Evolutionary conservation across 1,140 invertebrate species (phyloP).

Genomic region (Eciton burchellii): DNA sequence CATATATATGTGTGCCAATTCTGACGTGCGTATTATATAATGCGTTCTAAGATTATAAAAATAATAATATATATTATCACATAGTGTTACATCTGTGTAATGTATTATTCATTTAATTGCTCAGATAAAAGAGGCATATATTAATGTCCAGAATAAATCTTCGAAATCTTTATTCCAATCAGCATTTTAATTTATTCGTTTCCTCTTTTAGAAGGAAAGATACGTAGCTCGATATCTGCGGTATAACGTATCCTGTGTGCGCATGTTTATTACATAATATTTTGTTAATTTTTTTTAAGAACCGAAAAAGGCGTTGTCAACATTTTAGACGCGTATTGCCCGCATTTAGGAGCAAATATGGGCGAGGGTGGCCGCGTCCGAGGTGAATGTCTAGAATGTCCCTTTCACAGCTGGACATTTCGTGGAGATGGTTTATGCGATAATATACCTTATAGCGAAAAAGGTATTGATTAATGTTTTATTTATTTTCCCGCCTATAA

Average conservation of each 20-base stretch:
- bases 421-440: constrained; percentile 90
- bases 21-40: too few relatives aligned
- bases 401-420: constrained; percentile 95
- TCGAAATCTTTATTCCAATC: not conserved
- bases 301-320: constrained; percentile 87
- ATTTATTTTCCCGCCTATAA: not conserved
- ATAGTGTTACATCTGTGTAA: too few relatives aligned
- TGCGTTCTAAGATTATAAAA: too few relatives aligned
- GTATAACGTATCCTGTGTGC: not conserved
- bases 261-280: constrained; percentile 11
- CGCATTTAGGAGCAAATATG: constrained; percentile 95
- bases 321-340: constrained; percentile 94
- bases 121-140: too few relatives aligned
- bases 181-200: not conserved
- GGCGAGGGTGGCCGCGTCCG: constrained; percentile 91
- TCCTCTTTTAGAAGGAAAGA: not conserved
- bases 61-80: too few relatives aligned
- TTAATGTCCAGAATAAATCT: too few relatives aligned
- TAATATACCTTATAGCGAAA: constrained; percentile 88
- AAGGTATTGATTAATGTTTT: constrained; percentile 80
- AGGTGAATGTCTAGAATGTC: constrained; percentile 93
- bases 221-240: not conserved
- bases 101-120: too few relatives aligned
- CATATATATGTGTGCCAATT: too few relatives aligned
- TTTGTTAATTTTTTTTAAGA: constrained; percentile 74